These are phyloP conservation scores for Spinibarbus caldwelli DNA, from an alignment of 2,797 vertebrate species.

Conservation along the genomic window DNA sequence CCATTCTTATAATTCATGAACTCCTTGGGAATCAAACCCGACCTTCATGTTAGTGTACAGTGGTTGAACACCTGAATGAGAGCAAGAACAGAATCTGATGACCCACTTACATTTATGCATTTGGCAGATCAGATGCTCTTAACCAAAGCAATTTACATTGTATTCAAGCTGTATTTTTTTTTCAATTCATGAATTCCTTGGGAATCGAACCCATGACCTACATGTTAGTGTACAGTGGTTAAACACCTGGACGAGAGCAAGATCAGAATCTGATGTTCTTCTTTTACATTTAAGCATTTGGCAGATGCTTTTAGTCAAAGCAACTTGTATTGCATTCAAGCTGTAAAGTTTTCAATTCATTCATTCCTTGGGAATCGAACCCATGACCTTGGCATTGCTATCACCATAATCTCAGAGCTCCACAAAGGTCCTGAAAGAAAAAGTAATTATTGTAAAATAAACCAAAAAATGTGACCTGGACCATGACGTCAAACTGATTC, in stretches of 20 bases:
- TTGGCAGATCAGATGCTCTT: neutral
- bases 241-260: slow-evolving; percentile 25
- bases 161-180: neutral
- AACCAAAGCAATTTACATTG: neutral
- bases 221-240: slow-evolving; percentile 48
- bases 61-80: slow-evolving; percentile 31
- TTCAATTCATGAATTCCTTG: neutral
- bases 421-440: neutral
- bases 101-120: neutral
- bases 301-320: neutral
- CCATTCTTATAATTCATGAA: neutral
- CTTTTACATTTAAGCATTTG: neutral
- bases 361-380: neutral
- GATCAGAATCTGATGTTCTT: slow-evolving; percentile 9
- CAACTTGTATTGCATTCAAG: neutral
- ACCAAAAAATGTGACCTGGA: neutral
- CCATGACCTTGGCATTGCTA: neutral
- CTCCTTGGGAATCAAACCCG: neutral
- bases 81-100: slow-evolving; percentile 16
- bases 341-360: neutral
- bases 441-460: neutral
- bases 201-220: neutral
- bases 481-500: neutral
- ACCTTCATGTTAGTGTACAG: slow-evolving; percentile 46
- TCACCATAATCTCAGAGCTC: neutral